A percentile compares a stretch with the other conserved stretches of the same genome.
phyloP scores from a whole-genome alignment of 2,888 invertebrate species.

The Aquatica leii region DNA sequence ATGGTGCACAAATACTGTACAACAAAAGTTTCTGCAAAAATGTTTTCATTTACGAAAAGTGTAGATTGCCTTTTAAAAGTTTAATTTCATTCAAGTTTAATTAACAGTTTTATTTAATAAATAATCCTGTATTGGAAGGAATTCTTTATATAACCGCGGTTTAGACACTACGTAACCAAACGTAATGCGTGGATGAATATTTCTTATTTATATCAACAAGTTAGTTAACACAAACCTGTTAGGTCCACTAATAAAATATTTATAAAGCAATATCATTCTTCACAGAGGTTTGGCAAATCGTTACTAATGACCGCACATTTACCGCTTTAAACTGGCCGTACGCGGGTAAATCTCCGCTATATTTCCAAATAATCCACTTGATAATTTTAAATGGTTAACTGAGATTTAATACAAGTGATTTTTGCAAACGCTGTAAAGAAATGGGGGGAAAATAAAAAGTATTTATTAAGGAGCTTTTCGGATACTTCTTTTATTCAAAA shows the following conservation, averaged over 20 bases:
- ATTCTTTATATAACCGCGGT: background rate
- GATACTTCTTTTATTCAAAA: too few relatives aligned
- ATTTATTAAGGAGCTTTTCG: too few relatives aligned
- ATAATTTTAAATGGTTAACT: constrained; percentile 16
- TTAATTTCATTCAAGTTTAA: background rate
- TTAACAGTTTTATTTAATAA: background rate
- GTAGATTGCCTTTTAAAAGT: background rate
- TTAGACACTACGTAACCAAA: background rate
- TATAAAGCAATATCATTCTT: constrained; percentile 30
- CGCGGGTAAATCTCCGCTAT: constrained; percentile 6
- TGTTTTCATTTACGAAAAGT: background rate
- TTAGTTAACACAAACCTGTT: constrained; percentile 25
- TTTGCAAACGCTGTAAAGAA: too few relatives aligned
- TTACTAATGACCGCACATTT: constrained; percentile 32
- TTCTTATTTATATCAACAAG: constrained; percentile 30
- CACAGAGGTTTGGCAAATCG: constrained; percentile 30
- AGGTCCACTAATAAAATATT: constrained; percentile 24
- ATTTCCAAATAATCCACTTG: constrained; percentile 11
- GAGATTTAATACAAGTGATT: too few relatives aligned
- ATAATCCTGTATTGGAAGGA: background rate
- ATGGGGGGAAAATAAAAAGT: too few relatives aligned
- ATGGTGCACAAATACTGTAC: too few relatives aligned
- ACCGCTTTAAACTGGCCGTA: constrained; percentile 15
- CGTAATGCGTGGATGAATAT: constrained; percentile 3
- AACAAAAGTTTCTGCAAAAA: too few relatives aligned